Evolutionary conservation across 2,888 invertebrate species (phyloP), one percentile per base, ranked within the genome.

Genomic region (Dynastes hyllus): DNA sequence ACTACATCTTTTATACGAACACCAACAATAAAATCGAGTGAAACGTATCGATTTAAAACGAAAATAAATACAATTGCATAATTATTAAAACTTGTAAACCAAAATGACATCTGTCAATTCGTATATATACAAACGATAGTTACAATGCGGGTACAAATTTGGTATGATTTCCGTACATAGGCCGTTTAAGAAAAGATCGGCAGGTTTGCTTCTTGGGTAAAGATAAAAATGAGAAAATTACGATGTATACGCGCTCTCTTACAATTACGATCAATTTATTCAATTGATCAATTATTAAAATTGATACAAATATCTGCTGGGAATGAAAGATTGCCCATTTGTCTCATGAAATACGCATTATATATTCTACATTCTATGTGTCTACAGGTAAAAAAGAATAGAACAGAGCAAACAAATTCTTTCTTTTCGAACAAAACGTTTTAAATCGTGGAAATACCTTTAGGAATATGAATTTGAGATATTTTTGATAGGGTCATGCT

Each of bases 231-330:
- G 65, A 27, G 32, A 32, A 37, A 65, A 58, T 58, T 27, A 8
- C 55, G 4, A 58, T n/a, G 55, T 13, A n/a, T 58, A 27, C 22
- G 2, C 16, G 55, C 22, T 58, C n/a, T 22, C 22, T 58, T 3
- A 61, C 65, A 76, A 76, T 76, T 65, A 76, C n/a, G 63, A 63
- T 63, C 76, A 76, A 76, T 76, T 76, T 76, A 76, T 76, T 66
- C 66, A 76, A 76, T 76, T 76, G 76, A 76, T 76, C 66, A 67
- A 76, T 76, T 65, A 76, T 76, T 76, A 66, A 58, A 22, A 50
- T 69, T 51, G 51, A 50, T 50, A 69, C 51, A 29, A 69, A 69
- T 50, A 45, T 45, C 45, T 45, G 45, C 11, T 45, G 45, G 45
- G 45, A 11, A 45, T 45, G 45, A 45, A 45, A 45, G 9, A 45